These are phyloP conservation scores for Coptodon bakossiorum DNA, from an alignment of 2,113 vertebrate genomes.

Conservation along the genomic window DNA sequence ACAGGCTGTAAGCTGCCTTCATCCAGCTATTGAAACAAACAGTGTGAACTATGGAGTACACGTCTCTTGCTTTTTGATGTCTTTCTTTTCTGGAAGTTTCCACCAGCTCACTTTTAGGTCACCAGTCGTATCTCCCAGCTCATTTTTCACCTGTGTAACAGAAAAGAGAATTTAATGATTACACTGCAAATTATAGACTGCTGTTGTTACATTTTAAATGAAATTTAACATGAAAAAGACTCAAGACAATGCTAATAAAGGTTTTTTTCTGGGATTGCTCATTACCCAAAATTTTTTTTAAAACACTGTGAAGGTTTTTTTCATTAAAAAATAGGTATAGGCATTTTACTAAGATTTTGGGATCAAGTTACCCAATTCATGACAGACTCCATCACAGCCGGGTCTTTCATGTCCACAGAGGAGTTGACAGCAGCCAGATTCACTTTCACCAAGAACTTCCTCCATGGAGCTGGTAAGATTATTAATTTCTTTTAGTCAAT, in stretches of 20 bases:
- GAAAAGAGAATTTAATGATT: neutral
- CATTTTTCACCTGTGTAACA: neutral
- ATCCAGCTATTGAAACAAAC: neutral
- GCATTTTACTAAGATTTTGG: neutral
- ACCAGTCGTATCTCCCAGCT: neutral
- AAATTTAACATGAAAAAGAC: fast-evolving
- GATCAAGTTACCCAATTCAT: neutral
- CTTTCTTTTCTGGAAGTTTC: neutral
- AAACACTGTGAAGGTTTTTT: neutral
- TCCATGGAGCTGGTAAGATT: neutral
- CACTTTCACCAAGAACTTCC: neutral
- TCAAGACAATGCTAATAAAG: neutral
- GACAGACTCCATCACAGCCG: neutral
- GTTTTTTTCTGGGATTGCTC: neutral
- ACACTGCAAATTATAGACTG: neutral
- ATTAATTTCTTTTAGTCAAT: neutral
- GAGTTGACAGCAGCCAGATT: neutral
- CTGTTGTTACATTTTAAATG: neutral
- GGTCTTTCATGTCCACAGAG: neutral
- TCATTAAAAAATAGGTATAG: fast-evolving
- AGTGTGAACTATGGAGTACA: neutral
- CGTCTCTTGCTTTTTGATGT: fast-evolving
- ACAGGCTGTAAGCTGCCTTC: fast-evolving
- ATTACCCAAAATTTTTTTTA: fast-evolving
- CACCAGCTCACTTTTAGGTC: neutral